phyloP scores from a whole-genome alignment of 2,888 invertebrate species.

The Drosophila algonquin region DNA sequence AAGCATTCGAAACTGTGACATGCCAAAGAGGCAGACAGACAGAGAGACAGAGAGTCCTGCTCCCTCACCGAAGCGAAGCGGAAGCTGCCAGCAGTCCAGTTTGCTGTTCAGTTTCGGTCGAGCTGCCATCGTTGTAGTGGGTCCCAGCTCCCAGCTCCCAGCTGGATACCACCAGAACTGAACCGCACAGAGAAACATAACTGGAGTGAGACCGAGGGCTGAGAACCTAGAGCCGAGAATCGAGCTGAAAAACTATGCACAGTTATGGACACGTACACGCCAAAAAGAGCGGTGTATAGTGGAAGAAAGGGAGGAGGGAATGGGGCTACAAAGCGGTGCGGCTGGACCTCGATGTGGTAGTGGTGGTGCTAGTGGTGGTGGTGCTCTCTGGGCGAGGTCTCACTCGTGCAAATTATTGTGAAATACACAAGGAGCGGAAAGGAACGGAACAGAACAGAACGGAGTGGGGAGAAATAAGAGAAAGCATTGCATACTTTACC shows the following conservation, averaged over 20 bases:
- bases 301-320: neutral
- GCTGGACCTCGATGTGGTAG: neutral
- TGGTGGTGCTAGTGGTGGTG: neutral
- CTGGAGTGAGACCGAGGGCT: slow-evolving; percentile 13
- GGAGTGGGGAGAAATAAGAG: slow-evolving; percentile 33
- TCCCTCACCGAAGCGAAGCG: slow-evolving; percentile 47
- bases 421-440: slow-evolving; percentile 51
- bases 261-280: slow-evolving; percentile 66
- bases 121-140: slow-evolving; percentile 9
- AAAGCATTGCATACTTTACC: slow-evolving; percentile 69
- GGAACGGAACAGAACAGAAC: slow-evolving; percentile 18
- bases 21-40: slow-evolving; percentile 32
- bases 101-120: slow-evolving; percentile 27
- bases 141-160: slow-evolving; percentile 20
- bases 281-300: slow-evolving; percentile 1
- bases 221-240: neutral
- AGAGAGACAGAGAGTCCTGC: neutral
- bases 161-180: slow-evolving; percentile 18
- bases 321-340: slow-evolving; percentile 5
- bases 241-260: slow-evolving; percentile 54
- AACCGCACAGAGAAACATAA: neutral
- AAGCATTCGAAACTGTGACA: slow-evolving; percentile 54
- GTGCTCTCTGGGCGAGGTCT: slow-evolving; percentile 38
- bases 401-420: slow-evolving; percentile 77
- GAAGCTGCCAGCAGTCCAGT: slow-evolving; percentile 50